A percentile compares a stretch with the other conserved stretches of the same genome.
These are phyloP conservation scores for Ariopsis seemanni DNA, from an alignment of 2,113 vertebrate species.

Conservation along the genomic window DNA sequence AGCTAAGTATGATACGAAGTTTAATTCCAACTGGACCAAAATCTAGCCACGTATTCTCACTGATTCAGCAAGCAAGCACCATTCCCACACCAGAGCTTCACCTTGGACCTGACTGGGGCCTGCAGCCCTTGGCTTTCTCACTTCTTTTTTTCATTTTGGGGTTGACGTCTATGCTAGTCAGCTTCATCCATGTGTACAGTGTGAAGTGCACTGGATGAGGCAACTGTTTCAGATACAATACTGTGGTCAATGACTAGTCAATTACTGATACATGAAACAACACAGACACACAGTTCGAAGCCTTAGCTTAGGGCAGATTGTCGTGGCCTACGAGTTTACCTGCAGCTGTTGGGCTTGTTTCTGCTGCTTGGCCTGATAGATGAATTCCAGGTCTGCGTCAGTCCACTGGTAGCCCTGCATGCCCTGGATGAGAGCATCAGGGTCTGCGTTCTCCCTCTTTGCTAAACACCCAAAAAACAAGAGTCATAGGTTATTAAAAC, in stretches of 20 bases:
- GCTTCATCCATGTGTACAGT: no score
- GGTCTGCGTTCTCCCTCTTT: neutral
- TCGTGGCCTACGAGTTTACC: constrained; percentile 43
- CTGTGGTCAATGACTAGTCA: neutral
- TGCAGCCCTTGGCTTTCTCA: no score
- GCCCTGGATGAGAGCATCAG: constrained; percentile 60
- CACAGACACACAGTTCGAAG: neutral
- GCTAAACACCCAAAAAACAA: neutral
- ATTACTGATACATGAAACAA: neutral
- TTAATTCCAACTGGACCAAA: no score
- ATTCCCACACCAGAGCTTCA: no score
- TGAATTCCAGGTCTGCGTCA: constrained; percentile 60
- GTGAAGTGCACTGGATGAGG: no score
- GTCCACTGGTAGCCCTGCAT: constrained; percentile 68
- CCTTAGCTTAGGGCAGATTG: neutral
- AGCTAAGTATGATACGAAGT: no score
- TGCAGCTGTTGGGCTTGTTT: constrained; percentile 55
- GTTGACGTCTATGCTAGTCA: no score
- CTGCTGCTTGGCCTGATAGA: constrained; percentile 57
- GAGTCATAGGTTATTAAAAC: neutral
- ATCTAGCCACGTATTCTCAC: no score
- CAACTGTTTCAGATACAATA: neutral
- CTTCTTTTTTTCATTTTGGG: no score
- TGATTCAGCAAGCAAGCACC: no score
- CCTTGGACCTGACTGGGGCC: no score